phyloP scores from a whole-genome alignment of 2,888 invertebrate genomes.

The Melanchra persicariae region DNA sequence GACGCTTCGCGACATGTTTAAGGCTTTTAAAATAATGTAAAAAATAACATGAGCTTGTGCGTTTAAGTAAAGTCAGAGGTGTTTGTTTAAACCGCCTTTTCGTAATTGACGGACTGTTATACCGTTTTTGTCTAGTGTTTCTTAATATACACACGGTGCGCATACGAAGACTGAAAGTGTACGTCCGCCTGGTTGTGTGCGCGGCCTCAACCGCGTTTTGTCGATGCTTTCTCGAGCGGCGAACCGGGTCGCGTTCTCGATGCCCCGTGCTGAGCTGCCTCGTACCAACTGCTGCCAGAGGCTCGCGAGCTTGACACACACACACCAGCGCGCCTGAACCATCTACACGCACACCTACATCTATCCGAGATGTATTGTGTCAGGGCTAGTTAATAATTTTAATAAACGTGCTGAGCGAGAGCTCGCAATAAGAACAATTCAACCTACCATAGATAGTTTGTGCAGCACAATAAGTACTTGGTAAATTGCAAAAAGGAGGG shows the following conservation, averaged over 20 bases:
- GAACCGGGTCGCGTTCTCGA: conserved; percentile 90
- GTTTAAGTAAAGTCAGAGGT: conserved; percentile 13
- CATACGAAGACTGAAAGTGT: conserved; percentile 85
- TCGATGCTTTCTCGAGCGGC: conserved; percentile 90
- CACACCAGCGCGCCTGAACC: conserved; percentile 69
- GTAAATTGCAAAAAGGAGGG: conserved; percentile 64
- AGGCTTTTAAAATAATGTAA: conserved; percentile 5
- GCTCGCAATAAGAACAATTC: conserved; percentile 58
- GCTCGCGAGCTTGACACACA: conserved; percentile 74
- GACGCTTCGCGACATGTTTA: not conserved
- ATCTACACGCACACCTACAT: conserved; percentile 72
- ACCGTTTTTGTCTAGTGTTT: conserved; percentile 74
- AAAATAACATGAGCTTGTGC: conserved; percentile 17
- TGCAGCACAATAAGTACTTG: conserved; percentile 54
- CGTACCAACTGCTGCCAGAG: conserved; percentile 67
- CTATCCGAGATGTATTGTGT: conserved; percentile 75
- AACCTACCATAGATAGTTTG: conserved; percentile 56
- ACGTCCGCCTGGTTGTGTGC: conserved; percentile 84
- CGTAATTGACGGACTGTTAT: conserved; percentile 69
- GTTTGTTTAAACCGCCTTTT: conserved; percentile 60
- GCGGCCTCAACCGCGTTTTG: conserved; percentile 91
- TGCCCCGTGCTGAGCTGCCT: conserved; percentile 82
- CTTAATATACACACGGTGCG: conserved; percentile 76
- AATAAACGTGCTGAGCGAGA: conserved; percentile 65
- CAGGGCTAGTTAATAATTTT: conserved; percentile 81